phyloP scores from a whole-genome alignment of 1,140 invertebrate genomes.

The Drosophila busckii region DNA sequence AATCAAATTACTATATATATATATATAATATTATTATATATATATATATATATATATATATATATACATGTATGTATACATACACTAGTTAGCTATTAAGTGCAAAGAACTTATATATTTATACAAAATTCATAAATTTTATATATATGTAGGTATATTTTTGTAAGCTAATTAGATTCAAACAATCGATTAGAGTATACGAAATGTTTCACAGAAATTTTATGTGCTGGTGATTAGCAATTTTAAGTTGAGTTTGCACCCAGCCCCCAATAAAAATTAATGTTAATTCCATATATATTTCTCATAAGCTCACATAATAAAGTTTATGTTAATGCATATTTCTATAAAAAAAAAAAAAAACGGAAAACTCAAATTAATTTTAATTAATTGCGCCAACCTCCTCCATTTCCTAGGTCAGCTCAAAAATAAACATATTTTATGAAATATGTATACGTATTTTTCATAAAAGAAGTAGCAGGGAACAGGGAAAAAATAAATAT shows the following conservation, averaged over 20 bases:
- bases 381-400: too few relatives aligned
- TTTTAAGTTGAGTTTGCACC: conserved; percentile 27
- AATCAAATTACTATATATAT: conserved; percentile 1
- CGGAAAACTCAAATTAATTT: too few relatives aligned
- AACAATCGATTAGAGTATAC: conserved; percentile 54
- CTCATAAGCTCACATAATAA: conserved; percentile 15
- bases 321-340: conserved; percentile 9
- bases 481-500: too few relatives aligned
- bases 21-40: conserved; percentile 10
- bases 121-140: conserved; percentile 21
- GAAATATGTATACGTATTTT: too few relatives aligned
- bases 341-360: neutral
- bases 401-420: too few relatives aligned
- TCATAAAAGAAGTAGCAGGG: too few relatives aligned
- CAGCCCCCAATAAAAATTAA: conserved; percentile 1
- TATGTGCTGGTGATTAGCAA: conserved; percentile 60
- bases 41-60: conserved; percentile 6
- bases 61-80: neutral
- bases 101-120: conserved; percentile 28
- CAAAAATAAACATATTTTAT: too few relatives aligned
- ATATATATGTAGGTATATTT: conserved; percentile 46
- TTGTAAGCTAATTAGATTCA: conserved; percentile 30
- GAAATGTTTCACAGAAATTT: conserved; percentile 69
- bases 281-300: conserved; percentile 13
- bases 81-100: conserved; percentile 11